Conservation (phyloP, 2,113 vertebrate species). For the Bucco capensis region DNA sequence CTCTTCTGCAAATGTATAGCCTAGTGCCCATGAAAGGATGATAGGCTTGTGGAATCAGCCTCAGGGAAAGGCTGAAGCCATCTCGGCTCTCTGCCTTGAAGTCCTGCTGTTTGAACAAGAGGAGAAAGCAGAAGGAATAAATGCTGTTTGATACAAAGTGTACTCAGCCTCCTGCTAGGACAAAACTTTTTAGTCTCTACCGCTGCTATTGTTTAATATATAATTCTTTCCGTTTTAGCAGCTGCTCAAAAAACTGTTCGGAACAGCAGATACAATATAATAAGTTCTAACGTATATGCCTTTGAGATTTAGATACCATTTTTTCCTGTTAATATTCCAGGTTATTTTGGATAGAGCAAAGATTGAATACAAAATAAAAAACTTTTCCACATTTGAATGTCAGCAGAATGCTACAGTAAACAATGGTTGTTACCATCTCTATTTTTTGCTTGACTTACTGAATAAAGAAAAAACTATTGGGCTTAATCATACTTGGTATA, state of each 20-base stretch:
- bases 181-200: neutral
- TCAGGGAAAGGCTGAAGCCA: neutral
- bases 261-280: neutral
- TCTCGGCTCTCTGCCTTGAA: neutral
- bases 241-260: neutral
- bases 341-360: neutral
- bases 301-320: neutral
- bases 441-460: neutral
- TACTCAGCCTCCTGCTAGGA: neutral
- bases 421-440: neutral
- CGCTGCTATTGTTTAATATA: neutral
- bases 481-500: neutral
- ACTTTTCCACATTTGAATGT: neutral
- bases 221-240: neutral
- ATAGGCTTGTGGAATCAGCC: neutral
- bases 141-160: neutral
- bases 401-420: neutral
- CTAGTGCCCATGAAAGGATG: neutral
- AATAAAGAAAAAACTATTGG: neutral
- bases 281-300: neutral
- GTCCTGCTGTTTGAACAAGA: conserved; percentile 14
- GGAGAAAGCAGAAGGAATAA: neutral
- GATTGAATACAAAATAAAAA: neutral
- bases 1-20: neutral
- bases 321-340: neutral